Evolutionary conservation across 2,113 vertebrate genomes (phyloP).

Genomic region (Aythya baeri): DNA sequence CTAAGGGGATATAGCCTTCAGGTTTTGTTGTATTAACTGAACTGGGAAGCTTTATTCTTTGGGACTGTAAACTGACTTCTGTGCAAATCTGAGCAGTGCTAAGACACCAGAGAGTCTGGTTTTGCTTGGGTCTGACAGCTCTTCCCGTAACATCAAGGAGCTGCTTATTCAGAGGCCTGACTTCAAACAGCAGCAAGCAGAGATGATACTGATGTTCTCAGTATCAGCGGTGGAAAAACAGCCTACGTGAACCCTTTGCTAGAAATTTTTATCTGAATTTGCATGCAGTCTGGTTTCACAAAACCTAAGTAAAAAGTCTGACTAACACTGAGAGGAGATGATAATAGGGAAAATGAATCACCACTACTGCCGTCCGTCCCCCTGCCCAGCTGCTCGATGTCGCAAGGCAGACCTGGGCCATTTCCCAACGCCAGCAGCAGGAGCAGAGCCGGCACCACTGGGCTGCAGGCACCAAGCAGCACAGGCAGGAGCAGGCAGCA

Average conservation of each 20-base stretch:
- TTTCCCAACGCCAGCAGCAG: not conserved
- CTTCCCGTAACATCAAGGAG: not conserved
- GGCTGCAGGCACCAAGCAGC: not conserved
- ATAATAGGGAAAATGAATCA: not conserved
- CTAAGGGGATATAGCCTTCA: not conserved
- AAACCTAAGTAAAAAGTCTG: not conserved
- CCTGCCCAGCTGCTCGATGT: not conserved
- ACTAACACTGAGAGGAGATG: not conserved
- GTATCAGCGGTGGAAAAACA: not conserved
- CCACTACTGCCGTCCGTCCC: not conserved
- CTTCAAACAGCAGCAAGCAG: not conserved
- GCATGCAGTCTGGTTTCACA: constrained; percentile 7
- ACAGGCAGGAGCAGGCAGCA: not conserved
- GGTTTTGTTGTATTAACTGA: not conserved
- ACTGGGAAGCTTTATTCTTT: not conserved
- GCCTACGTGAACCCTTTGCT: not conserved
- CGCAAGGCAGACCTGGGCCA: not conserved
- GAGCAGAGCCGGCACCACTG: not conserved
- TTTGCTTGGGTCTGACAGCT: not conserved
- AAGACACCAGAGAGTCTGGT: not conserved
- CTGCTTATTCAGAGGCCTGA: not conserved
- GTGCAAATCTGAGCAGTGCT: not conserved
- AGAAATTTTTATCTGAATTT: not conserved
- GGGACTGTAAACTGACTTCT: not conserved
- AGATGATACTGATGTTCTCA: not conserved